Base-by-base conservation (phyloP, 2,113 vertebrate species). In the Dasyprocta punctata region DNA sequence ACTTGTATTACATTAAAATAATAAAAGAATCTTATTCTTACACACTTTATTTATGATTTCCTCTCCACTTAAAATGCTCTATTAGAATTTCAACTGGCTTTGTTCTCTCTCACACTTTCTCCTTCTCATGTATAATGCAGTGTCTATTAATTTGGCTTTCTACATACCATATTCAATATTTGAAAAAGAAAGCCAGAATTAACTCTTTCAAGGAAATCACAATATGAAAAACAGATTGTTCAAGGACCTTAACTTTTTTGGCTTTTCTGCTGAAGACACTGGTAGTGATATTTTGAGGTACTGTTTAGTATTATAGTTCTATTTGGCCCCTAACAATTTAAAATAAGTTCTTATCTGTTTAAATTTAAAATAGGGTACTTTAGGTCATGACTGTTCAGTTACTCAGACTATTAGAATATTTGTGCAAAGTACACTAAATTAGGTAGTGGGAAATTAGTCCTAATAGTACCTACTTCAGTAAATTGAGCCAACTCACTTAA, bases 131-230 rank as follows among this genome's bases (percentile, higher is more conserved):
- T 84, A 61, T 3, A 81, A 93, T 73, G 26, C 54, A 86, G 47
- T 44, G 22, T 28, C 19, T 83, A 85, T 86, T 84, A 63, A 63
- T 89, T 81, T 87, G 30, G 38, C 58, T 73, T 83, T 90, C 73
- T 82, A 95, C 1, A 78, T 0, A 67, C 61, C 77, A 96, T 19
- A 90, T 24, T 93, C 49, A 90, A 71, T 89, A 95, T 38, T 33
- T 89, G 20, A 94, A 75, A 95, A 95, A 87, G 86, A 89, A 97
- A 95, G 41, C 7, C 26, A 86, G 36, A 63, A 89, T 73, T 86
- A 91, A 89, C 20, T 14, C 80, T 84, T 82, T 84, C 41, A 87
- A 52, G 77, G 58, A 56, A 96, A 95, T 13, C 3, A 89, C 11
- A 71, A 73, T 73, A 24, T 84, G 10, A 54, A 83, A 90, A 96